phyloP scores from a whole-genome alignment of 2,797 vertebrate genomes.

The Vipera ursinii region DNA sequence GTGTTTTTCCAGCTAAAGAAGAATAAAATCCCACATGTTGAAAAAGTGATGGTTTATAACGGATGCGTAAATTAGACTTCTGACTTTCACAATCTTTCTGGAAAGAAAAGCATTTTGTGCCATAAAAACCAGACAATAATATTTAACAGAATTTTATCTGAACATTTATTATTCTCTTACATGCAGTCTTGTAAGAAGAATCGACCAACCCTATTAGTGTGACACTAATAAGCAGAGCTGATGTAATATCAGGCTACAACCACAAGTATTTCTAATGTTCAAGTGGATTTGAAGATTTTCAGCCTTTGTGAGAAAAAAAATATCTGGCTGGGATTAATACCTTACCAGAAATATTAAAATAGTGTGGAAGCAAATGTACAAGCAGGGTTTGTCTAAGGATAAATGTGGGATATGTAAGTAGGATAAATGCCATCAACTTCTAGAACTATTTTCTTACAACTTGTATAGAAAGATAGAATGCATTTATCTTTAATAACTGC shows the following conservation, averaged over 20 bases:
- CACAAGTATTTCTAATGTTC: background rate
- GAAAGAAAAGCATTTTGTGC: constrained; percentile 35
- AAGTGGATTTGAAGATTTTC: background rate
- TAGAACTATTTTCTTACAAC: background rate
- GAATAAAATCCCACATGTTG: constrained; percentile 86
- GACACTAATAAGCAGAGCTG: background rate
- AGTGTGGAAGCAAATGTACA: background rate
- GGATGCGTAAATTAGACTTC: constrained; percentile 72
- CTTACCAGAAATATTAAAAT: background rate
- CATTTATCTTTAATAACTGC: background rate
- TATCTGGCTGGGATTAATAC: background rate
- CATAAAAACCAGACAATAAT: background rate
- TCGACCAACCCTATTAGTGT: background rate
- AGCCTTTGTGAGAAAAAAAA: background rate
- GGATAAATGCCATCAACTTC: background rate
- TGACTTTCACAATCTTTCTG: constrained; percentile 74
- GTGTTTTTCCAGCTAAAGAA: constrained; percentile 80
- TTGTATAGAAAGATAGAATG: background rate
- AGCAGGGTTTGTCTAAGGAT: background rate
- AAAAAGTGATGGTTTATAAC: constrained; percentile 85
- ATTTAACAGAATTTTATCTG: background rate
- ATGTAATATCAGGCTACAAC: background rate
- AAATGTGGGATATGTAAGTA: background rate
- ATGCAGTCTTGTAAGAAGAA: background rate
- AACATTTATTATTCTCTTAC: background rate